A percentile compares a stretch with the other conserved stretches of the same genome.
These are phyloP conservation scores for Poecilia picta DNA, from an alignment of 2,797 vertebrate genomes.

Conservation along the genomic window DNA sequence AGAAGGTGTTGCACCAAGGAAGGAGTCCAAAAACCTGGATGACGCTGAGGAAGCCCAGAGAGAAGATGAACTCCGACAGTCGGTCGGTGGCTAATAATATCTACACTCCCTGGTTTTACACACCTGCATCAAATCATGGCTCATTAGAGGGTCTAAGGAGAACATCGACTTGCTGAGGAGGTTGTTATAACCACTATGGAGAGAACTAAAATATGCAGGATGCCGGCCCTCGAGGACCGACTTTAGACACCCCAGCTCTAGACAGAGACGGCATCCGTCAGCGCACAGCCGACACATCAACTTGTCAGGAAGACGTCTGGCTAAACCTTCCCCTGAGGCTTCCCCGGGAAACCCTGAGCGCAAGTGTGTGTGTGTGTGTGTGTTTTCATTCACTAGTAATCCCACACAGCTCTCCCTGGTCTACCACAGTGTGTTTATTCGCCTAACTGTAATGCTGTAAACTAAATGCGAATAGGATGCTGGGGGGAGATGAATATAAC, in stretches of 20 bases:
- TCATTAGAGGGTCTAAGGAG: too few species aligned
- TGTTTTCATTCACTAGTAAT: conserved; percentile 41
- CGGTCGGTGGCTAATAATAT: not conserved
- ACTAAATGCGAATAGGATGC: conserved; percentile 52
- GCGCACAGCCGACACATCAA: conserved; percentile 32
- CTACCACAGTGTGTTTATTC: conserved; percentile 3
- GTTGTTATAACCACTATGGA: too few species aligned
- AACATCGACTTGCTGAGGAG: too few species aligned
- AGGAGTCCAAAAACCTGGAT: conserved; percentile 2
- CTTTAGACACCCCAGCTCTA: not conserved
- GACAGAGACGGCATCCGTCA: conserved; percentile 39
- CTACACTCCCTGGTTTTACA: too few species aligned
- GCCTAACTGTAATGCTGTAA: conserved; percentile 30
- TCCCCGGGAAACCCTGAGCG: conserved; percentile 38
- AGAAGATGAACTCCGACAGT: conserved; percentile 8
- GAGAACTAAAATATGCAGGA: too few species aligned
- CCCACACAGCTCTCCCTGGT: conserved; percentile 11
- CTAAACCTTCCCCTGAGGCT: conserved; percentile 34
- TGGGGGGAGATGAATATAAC: conserved; percentile 49
- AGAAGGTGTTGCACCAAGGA: not conserved
- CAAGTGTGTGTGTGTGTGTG: conserved; percentile 17
- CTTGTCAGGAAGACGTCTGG: conserved; percentile 53
- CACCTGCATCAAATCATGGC: too few species aligned
- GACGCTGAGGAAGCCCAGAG: conserved; percentile 13
- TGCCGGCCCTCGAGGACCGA: too few species aligned